Evolutionary conservation across 2,113 vertebrate genomes (phyloP).

Genomic region (Pterocles burchelli): DNA sequence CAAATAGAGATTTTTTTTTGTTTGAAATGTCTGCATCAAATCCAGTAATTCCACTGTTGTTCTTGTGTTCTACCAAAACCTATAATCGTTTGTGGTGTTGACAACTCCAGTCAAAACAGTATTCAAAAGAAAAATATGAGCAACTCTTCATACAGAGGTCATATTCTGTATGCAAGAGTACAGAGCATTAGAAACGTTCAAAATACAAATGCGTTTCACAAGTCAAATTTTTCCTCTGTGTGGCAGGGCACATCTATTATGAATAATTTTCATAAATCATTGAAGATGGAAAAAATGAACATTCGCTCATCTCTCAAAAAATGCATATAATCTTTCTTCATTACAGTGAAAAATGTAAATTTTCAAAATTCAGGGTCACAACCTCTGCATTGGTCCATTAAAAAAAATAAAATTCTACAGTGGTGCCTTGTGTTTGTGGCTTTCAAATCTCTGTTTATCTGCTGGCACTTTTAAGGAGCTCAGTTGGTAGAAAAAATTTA

Average conservation of each 20-base stretch:
- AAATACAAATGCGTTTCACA: constrained; percentile 1
- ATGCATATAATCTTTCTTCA: not conserved
- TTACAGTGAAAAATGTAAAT: not conserved
- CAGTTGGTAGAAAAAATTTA: not conserved
- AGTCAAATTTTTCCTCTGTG: not conserved
- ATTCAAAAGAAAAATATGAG: constrained; percentile 27
- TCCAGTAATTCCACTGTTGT: constrained; percentile 12
- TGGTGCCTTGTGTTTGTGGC: not conserved
- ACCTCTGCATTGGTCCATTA: not conserved
- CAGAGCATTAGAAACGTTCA: not conserved
- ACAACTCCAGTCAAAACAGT: not conserved
- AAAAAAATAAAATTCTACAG: not conserved
- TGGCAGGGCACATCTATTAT: constrained; percentile 13
- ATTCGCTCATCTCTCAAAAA: not conserved
- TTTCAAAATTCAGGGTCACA: not conserved
- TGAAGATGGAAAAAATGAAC: not conserved
- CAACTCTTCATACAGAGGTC: not conserved
- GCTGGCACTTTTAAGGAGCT: not conserved
- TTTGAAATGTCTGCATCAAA: constrained; percentile 19
- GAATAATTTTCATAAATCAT: constrained; percentile 8
- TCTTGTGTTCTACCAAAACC: not conserved
- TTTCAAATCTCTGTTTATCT: not conserved
- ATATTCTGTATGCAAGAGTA: constrained; percentile 19
- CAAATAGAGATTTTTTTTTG: not conserved
- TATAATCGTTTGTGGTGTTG: not conserved